Conservation (phyloP, 2,797 vertebrate genomes). For the Agapornis canus region DNA sequence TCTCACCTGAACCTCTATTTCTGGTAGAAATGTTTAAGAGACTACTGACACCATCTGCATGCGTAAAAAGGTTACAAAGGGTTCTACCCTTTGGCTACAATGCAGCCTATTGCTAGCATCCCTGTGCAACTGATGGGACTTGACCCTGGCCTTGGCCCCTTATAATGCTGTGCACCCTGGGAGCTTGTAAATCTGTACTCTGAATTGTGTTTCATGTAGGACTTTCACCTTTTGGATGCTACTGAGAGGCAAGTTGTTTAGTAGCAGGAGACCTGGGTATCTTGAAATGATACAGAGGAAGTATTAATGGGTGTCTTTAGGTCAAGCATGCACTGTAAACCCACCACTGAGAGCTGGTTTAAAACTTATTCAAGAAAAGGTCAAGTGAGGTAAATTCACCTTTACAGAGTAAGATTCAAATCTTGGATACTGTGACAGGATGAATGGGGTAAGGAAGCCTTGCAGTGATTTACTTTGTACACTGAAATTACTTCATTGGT, state of each 20-base stretch:
- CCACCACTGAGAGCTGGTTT: conserved; percentile 3
- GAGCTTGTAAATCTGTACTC: conserved; percentile 36
- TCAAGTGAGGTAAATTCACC: conserved; percentile 54
- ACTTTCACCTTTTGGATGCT: conserved; percentile 38
- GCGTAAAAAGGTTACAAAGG: background rate
- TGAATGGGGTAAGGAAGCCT: background rate
- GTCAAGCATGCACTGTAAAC: conserved; percentile 52
- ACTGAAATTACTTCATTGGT: background rate
- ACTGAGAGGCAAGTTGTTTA: conserved; percentile 38
- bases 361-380: conserved; percentile 36
- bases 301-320: conserved; percentile 37
- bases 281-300: conserved; percentile 62
- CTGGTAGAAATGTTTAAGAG: background rate
- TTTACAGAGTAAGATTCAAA: conserved; percentile 23
- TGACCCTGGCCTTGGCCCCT: conserved; percentile 23
- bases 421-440: conserved; percentile 5
- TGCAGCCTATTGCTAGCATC: background rate
- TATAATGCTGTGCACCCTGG: conserved; percentile 20
- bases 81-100: background rate
- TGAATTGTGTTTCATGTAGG: conserved; percentile 35
- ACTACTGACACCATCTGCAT: background rate
- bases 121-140: background rate
- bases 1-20: background rate
- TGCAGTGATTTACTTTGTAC: background rate
- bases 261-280: conserved; percentile 49